Percentiles rank a stretch among this genome's conserved stretches.
Evolutionary conservation across 2,113 vertebrate species (phyloP).

Genomic region (Megatriorchis doriae): DNA sequence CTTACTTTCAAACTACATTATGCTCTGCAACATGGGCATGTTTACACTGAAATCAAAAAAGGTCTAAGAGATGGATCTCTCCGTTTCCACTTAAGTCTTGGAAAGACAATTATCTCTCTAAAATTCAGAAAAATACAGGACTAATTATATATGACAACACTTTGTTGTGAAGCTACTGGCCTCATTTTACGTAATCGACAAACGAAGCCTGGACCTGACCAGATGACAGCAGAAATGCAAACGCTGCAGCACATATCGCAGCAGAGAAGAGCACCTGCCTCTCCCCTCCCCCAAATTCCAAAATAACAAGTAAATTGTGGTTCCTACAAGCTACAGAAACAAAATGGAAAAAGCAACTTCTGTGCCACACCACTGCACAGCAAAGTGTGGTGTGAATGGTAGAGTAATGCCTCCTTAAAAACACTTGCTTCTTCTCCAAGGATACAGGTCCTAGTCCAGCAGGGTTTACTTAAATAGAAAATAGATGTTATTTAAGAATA

Average conservation of each 20-base stretch:
- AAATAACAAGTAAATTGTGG: not conserved
- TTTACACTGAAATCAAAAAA: not conserved
- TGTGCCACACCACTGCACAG: not conserved
- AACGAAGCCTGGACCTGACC: not conserved
- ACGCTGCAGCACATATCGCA: not conserved
- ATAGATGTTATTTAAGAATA: not conserved
- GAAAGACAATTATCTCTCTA: not conserved
- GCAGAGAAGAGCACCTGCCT: not conserved
- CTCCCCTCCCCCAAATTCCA: not conserved
- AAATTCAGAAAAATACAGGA: not conserved
- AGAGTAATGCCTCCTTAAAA: not conserved
- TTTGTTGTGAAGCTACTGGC: not conserved
- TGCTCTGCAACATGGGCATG: not conserved
- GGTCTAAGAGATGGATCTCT: not conserved
- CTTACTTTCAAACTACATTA: not conserved
- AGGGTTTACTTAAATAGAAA: not conserved
- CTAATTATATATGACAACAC: not conserved
- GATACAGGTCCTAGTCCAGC: not conserved
- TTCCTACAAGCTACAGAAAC: not conserved
- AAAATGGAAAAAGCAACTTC: not conserved
- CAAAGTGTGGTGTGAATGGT: not conserved
- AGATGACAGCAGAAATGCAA: not conserved
- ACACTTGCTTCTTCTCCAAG: not conserved
- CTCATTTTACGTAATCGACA: not conserved
- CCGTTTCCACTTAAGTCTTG: not conserved